Conservation (phyloP, 64 coral and sea anemone genomes). For the Montipora efflorescens region DNA sequence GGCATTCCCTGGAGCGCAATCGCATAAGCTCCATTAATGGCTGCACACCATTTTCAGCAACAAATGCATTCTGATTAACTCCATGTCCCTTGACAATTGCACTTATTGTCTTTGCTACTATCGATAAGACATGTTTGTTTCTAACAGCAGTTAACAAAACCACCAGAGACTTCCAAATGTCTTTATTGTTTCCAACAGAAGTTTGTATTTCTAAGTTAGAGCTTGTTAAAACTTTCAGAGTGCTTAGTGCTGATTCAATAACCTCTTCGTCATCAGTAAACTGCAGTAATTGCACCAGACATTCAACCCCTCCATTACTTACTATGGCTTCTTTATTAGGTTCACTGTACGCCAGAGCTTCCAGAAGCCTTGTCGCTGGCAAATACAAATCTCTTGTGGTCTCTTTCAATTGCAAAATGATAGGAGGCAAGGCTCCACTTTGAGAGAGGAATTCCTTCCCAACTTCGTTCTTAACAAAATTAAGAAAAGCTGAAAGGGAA, state of each 20-base stretch:
- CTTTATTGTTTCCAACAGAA: constrained; percentile 75
- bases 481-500: constrained; percentile 73
- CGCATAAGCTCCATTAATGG: constrained; percentile 78
- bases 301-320: constrained; percentile 81
- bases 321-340: constrained; percentile 80
- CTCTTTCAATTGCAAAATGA: constrained; percentile 69
- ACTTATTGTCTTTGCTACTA: constrained; percentile 82
- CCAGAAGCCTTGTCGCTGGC: constrained; percentile 72
- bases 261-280: constrained; percentile 87
- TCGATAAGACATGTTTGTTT: constrained; percentile 88
- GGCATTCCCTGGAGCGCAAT: constrained; percentile 76
- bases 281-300: constrained; percentile 69
- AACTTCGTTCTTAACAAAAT: constrained; percentile 54
- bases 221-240: constrained; percentile 70
- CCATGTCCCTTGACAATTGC: constrained; percentile 75
- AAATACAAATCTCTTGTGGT: constrained; percentile 76
- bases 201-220: constrained; percentile 88
- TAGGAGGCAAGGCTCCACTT: constrained; percentile 51
- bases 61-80: constrained; percentile 94
- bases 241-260: constrained; percentile 67
- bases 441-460: constrained; percentile 56
- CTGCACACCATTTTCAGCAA: constrained; percentile 89
- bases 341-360: constrained; percentile 57
- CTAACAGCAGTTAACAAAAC: constrained; percentile 73
- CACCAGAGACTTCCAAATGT: constrained; percentile 80